phyloP scores from a whole-genome alignment of 2,113 vertebrate genomes.

The Tautogolabrus adspersus region DNA sequence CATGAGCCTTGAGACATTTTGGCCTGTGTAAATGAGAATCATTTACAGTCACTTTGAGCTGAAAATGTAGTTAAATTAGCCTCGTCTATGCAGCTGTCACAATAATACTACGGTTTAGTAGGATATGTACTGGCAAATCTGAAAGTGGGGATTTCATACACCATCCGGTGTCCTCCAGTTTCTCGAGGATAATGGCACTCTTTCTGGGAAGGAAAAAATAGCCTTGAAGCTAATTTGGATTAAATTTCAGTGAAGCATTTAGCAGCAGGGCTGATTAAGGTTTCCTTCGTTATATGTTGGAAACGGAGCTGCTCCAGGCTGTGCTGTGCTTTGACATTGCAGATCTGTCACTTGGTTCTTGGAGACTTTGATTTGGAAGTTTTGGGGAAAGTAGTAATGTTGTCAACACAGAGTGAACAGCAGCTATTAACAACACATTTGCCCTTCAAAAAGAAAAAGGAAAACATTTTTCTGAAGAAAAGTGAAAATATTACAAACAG shows the following conservation, averaged over 20 bases:
- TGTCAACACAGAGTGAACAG: conserved; percentile 3
- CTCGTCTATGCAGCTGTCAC: conserved; percentile 52
- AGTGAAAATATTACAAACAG: background rate
- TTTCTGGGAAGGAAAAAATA: conserved; percentile 66
- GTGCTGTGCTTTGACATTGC: conserved; percentile 40
- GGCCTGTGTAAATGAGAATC: conserved; percentile 33
- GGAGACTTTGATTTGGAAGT: conserved; percentile 16
- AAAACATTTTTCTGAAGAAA: background rate
- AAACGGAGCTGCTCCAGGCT: conserved; percentile 37
- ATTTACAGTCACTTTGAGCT: conserved; percentile 33
- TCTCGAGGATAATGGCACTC: conserved; percentile 64
- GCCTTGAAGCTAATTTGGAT: conserved; percentile 68
- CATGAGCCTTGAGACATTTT: conserved; percentile 7
- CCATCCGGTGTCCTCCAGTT: conserved; percentile 47
- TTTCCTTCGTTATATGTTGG: conserved; percentile 38
- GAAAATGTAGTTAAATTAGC: conserved; percentile 30
- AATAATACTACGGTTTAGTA: conserved; percentile 30
- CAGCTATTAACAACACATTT: background rate
- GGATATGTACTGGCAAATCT: conserved; percentile 52
- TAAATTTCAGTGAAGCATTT: conserved; percentile 73
- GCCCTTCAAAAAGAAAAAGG: conserved; percentile 1
- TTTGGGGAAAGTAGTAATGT: background rate
- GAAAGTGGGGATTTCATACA: conserved; percentile 46
- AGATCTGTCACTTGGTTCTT: conserved; percentile 36
- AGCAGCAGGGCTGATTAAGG: conserved; percentile 56